Base-by-base conservation (phyloP, 2,797 vertebrate species). In the Thalassophryne amazonica region DNA sequence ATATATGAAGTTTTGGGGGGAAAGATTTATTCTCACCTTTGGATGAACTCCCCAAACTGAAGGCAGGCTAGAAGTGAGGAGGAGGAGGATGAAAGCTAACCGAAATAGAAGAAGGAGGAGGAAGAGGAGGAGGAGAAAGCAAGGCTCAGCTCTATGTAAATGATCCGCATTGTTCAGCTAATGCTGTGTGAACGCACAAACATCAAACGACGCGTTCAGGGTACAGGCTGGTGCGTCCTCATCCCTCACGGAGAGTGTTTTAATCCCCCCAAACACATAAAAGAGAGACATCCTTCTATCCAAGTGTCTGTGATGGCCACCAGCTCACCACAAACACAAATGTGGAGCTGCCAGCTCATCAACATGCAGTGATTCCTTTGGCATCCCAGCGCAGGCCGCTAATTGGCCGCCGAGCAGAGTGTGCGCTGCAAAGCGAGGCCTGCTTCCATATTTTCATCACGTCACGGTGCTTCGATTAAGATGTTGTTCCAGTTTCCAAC, bases 391-490 rank as follows among this genome's bases (percentile, higher is more conserved):
- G 68, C 69, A 59, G 40, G 78, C 69, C 83, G 83, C 80, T 90
- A 89, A 90, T 88, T 87, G 84, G 86, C 76, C 80, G 79, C 73
- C 60, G 63, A 76, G 76, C 74, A 67, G 60, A 45, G 45, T 49
- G 61, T 76, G 60, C 56, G 34, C 76, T 67, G 82, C 80, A 73
- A 77, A 82, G 68, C 61, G 2, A 25, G 51, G 69, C 24, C 42
- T 64, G 75, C 67, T 85, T 46, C 75, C 61, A 74, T 63, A 90
- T 89, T 87, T 80, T 54, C 53, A 61, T 88, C 78, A 77, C 82
- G 73, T 84, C 74, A 63, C 55, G 18, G 42, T 83, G 77, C 62
- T 83, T 81, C 81, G 86, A 89, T 90, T 86, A 91, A 91, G 88
- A 84, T 60, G 71, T 91, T 87, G 85, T 87, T 89, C 78, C 58